phyloP scores from a whole-genome alignment of 2,888 invertebrate species.

The Lamellibrachia columna region DNA sequence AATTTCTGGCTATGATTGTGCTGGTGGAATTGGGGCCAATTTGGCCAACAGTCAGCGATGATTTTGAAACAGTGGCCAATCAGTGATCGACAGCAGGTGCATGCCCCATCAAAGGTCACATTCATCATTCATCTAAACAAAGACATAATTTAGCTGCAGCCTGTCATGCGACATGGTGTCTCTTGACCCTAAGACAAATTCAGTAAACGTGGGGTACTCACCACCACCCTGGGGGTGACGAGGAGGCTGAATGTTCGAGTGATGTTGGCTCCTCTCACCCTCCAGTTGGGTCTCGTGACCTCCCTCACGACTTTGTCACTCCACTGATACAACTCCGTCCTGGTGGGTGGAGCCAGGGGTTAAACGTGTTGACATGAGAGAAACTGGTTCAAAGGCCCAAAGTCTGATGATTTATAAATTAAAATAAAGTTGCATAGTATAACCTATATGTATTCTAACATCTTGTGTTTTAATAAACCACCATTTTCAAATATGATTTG shows the following conservation, averaged over 20 bases:
- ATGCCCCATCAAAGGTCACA: no score
- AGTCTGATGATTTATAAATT: no score
- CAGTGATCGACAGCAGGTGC: no score
- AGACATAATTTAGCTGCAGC: not conserved
- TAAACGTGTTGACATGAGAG: not conserved
- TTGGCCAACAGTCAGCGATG: no score
- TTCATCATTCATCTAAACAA: no score
- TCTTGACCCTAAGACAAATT: no score
- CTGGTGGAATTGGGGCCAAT: no score
- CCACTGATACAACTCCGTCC: conserved; percentile 93
- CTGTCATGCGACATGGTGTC: not conserved
- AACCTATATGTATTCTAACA: no score
- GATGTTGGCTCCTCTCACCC: conserved; percentile 80
- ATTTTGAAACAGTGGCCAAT: no score
- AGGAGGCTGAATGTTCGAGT: conserved; percentile 79
- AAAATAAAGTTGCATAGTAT: not conserved
- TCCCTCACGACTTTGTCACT: conserved; percentile 86
- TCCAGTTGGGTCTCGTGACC: conserved; percentile 78
- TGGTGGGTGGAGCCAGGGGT: conserved; percentile 57
- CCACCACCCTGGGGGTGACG: conserved; percentile 78
- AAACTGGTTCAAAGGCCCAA: not conserved
- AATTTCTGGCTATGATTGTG: no score
- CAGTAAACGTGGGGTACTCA: conserved; percentile 37
- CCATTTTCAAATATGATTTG: not conserved
- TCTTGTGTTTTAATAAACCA: no score